Evolutionary conservation across 2,888 invertebrate species (phyloP), one percentile per base, ranked within the genome.

Genomic region (Hedya salicella): DNA sequence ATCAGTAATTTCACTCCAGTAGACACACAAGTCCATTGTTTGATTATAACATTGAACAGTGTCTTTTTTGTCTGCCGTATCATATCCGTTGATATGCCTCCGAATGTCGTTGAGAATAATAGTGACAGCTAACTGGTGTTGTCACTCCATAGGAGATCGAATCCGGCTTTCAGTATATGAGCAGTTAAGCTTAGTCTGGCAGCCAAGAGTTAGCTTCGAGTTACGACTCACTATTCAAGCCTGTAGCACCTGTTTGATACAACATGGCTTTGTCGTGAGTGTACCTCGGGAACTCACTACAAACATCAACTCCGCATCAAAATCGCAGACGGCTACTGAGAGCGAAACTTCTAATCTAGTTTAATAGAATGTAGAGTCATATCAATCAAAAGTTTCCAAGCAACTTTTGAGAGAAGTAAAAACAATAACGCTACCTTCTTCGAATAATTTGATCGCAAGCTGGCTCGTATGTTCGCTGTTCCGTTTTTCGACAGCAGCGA

Each of bases 391-490:
- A 65, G 50, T 44, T 14, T 36, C 36, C 42, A 19, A 39, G 25
- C 32, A 42, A 59, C 64, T 59, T 65, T 53, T 36, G 30, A 39
- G 46, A 46, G 76, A 72, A 75, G 39, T 65, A 48, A 17, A 40
- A 68, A n/a, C 54, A 57, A 68, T 48, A 52, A 54, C 49, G 53
- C 69, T 82, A 83, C 83, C 83, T 83, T 78, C 48, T 67, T 71
- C 69, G 48, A 75, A 69, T 68, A 71, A 65, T 54, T 70, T 68
- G 32, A 70, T 70, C 50, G 71, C 68, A 52, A 71, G 50, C 57
- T 67, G 39, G 21, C 57, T 9, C 32, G 67, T 68, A 59, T 52
- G 19, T 25, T 39, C 53, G 36, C 62, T 32, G 49, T 32, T 70
- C 68, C 16, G 76, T 49, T 61, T 52, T 30, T 60, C 73, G 42